Evolutionary conservation across 2,797 vertebrate species (phyloP).

Genomic region (Atherinosoma microstoma): DNA sequence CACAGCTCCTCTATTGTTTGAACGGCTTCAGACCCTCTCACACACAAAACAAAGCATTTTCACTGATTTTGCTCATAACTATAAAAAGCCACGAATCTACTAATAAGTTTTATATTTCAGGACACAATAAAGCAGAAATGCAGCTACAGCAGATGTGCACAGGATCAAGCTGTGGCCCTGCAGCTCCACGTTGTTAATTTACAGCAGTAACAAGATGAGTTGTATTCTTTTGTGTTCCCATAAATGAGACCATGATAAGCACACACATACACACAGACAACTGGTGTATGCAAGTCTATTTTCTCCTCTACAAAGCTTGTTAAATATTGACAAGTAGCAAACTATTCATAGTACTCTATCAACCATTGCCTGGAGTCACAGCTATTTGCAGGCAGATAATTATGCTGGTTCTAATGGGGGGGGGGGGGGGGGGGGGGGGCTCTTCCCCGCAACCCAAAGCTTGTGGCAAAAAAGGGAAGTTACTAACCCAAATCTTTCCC

Average conservation of each 20-base stretch:
- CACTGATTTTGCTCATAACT: conserved; percentile 14
- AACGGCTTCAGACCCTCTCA: neutral
- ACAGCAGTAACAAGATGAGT: conserved; percentile 39
- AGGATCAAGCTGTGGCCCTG: conserved; percentile 28
- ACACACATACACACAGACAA: neutral
- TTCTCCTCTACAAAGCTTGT: conserved; percentile 24
- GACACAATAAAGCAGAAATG: conserved; percentile 17
- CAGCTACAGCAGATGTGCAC: conserved; percentile 28
- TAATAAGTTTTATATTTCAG: conserved; percentile 26
- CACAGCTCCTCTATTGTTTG: neutral
- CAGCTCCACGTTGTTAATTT: conserved; percentile 23
- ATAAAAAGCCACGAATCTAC: neutral
- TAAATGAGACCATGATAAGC: neutral
- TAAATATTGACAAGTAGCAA: conserved; percentile 28
- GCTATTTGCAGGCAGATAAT: conserved; percentile 48
- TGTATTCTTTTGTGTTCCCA: conserved; percentile 28
- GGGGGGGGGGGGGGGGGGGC: too few species aligned
- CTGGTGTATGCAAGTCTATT: neutral
- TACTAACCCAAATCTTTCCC: too few species aligned
- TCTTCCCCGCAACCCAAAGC: too few species aligned
- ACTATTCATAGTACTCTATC: conserved; percentile 42
- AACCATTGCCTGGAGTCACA: conserved; percentile 27
- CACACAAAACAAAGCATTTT: conserved; percentile 5
- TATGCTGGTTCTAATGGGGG: conserved; percentile 21
- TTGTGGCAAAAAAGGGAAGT: too few species aligned